Percentiles rank a stretch among this genome's conserved stretches.
Conservation (phyloP, 2,113 vertebrate genomes). For the Procavia capensis region DNA sequence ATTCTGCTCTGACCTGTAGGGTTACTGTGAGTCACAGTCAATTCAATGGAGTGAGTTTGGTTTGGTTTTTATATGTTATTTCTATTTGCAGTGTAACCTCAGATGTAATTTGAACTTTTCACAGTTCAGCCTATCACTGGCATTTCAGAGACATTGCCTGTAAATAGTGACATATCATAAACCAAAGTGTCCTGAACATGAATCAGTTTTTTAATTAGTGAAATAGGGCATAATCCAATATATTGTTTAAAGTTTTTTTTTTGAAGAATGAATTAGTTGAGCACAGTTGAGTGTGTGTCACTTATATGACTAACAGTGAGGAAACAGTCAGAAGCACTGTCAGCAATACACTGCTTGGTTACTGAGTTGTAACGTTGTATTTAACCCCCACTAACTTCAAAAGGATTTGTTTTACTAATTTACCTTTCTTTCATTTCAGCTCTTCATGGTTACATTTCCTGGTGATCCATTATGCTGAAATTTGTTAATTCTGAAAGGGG, state of each 20-base stretch:
- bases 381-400: neutral
- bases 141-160: neutral
- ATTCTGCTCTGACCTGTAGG: too few species aligned
- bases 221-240: neutral
- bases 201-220: slow-evolving; percentile 52
- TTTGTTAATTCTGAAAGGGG: neutral
- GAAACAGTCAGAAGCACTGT: slow-evolving; percentile 8
- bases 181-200: slow-evolving; percentile 11
- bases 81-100: neutral
- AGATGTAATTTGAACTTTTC: slow-evolving; percentile 17
- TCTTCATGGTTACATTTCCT: neutral
- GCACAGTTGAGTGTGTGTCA: slow-evolving; percentile 28
- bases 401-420: slow-evolving; percentile 43
- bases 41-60: too few species aligned
- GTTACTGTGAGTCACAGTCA: too few species aligned
- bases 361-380: slow-evolving; percentile 9
- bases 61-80: neutral
- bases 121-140: neutral
- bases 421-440: neutral
- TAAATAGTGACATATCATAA: slow-evolving; percentile 27
- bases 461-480: neutral
- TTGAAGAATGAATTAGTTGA: slow-evolving; percentile 47
- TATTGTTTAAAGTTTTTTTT: slow-evolving; percentile 58
- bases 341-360: neutral
- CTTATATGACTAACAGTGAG: neutral